Conservation (phyloP, 1,140 invertebrate species). For the Physella acuta region DNA sequence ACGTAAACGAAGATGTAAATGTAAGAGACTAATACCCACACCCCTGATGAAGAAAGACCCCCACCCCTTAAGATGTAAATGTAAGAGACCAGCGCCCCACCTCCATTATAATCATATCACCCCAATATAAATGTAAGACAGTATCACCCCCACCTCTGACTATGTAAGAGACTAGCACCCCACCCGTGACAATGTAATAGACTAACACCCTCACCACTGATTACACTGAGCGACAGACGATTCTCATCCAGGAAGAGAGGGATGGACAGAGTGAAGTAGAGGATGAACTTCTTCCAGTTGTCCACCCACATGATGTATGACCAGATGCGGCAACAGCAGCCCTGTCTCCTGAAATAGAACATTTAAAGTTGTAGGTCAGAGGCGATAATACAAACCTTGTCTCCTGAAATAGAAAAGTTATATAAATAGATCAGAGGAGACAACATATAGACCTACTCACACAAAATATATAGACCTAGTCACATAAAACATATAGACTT, state of each 20-base stretch:
- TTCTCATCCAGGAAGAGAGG: slow-evolving; percentile 41
- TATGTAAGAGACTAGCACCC: slow-evolving; percentile 42
- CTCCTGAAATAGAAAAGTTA: slow-evolving; percentile 31
- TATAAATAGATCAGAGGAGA: background rate
- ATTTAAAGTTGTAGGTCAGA: slow-evolving; percentile 38
- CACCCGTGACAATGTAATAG: background rate
- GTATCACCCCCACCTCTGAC: slow-evolving; percentile 39
- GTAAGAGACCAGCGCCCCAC: no score
- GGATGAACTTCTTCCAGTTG: slow-evolving; percentile 45
- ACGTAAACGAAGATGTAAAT: no score
- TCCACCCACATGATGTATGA: slow-evolving; percentile 41
- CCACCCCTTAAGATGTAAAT: no score
- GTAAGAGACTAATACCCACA: no score
- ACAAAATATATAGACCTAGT: background rate
- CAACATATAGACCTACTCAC: background rate
- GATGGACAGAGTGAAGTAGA: slow-evolving; percentile 38
- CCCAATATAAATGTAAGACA: no score
- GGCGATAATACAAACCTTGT: slow-evolving; percentile 39
- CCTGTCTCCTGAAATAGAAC: slow-evolving; percentile 35
- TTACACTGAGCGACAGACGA: slow-evolving; percentile 33
- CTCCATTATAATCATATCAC: no score
- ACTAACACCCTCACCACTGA: slow-evolving; percentile 41
- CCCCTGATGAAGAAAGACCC: no score
- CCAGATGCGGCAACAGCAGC: slow-evolving; percentile 46
- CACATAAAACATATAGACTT: background rate